Conservation (phyloP, 2,797 vertebrate genomes). For the Paramormyrops hopkinsi region DNA sequence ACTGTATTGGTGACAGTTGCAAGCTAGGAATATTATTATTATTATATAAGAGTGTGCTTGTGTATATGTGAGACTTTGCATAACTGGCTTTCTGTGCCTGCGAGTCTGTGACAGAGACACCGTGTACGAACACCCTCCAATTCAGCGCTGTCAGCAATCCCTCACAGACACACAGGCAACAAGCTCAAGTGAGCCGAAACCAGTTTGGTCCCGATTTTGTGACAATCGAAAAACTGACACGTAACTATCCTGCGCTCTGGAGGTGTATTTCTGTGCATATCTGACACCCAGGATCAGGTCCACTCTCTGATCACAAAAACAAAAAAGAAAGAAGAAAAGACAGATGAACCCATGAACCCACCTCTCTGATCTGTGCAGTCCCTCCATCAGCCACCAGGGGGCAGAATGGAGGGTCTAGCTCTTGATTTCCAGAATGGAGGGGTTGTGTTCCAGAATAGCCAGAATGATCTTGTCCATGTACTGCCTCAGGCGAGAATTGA, state of each 20-base stretch:
- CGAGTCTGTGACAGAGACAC: not conserved
- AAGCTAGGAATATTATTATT: not conserved
- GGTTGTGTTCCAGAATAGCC: constrained; percentile 92
- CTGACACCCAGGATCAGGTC: not conserved
- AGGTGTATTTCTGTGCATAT: not conserved
- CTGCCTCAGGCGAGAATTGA: constrained; percentile 85
- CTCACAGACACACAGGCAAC: not conserved
- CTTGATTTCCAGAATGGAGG: constrained; percentile 96
- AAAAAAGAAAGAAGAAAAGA: constrained; percentile 21
- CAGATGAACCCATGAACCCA: constrained; percentile 6
- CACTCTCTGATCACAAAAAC: not conserved
- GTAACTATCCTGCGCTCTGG: not conserved
- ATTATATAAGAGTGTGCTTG: not conserved
- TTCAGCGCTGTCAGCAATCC: not conserved
- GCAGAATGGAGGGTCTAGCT: constrained; percentile 55
- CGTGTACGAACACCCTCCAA: not conserved
- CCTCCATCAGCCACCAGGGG: constrained; percentile 18
- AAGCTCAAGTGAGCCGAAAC: not conserved
- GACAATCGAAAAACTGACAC: not conserved
- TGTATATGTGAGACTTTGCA: not conserved
- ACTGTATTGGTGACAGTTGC: not conserved
- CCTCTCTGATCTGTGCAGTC: constrained; percentile 20
- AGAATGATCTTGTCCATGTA: constrained; percentile 99
- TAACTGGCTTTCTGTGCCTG: not conserved
- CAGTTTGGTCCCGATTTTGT: not conserved